Base-by-base conservation (phyloP, 2,888 invertebrate species). In the Callosobruchus maculatus region DNA sequence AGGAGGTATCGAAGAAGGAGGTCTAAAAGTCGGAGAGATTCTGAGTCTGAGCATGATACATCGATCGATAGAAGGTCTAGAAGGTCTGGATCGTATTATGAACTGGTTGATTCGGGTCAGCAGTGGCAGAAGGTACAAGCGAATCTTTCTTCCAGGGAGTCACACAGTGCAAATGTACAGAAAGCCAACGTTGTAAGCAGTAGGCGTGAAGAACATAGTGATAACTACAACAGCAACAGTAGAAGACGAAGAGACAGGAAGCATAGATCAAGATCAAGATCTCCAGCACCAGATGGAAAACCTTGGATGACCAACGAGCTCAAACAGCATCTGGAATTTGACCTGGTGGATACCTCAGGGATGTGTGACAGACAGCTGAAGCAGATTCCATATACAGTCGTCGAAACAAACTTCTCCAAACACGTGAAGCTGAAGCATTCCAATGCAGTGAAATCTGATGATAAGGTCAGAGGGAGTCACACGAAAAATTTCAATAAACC, bases 121-220 rank as follows among this genome's bases (percentile, higher is more conserved):
- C 96, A 96, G 86, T 97, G 96, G 96, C 92, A 93, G 80, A 95
- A 96, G 88, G 94, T 95, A 70, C 93, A 96, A 22, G 85, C 91
- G 92, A 82, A 92, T 68, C 88, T 88, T 69, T 30, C 30, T 9
- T 89, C 74, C 4, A 75, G 78, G 22, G 79, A 80, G 20, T 73
- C 83, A 21, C 88, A 88, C 73, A 85, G 87, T 75, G 89, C 89
- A 77, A 88, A 87, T 72, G 90, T 91, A 74, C 91, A 94, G 87
- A 93, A 94, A 81, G 94, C 94, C 0, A 93, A 89, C 77, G 93
- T 94, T 22, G 88, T 90, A 21, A 89, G 89, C 83, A 82, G 81
- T 67, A 82, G 82, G 21, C 81, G 81, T 68, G n/a, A 22, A 22
- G 26, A 26, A 2, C 9, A 20, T 49, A 78, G 69, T 9, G 68